Conservation (phyloP, 2,797 vertebrate genomes). For the Fratercula arctica region DNA sequence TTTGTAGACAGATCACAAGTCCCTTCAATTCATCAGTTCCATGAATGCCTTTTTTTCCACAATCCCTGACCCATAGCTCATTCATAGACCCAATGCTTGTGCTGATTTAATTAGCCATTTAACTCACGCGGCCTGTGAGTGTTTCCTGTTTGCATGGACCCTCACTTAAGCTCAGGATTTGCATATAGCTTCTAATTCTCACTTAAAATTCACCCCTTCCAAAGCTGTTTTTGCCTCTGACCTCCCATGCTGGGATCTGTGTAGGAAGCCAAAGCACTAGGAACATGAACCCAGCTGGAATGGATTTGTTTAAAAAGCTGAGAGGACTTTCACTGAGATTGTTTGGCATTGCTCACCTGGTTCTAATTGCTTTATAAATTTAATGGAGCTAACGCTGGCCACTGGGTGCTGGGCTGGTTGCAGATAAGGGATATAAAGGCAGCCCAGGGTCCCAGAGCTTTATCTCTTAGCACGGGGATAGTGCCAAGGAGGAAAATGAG, state of each 20-base stretch:
- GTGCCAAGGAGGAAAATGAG: neutral
- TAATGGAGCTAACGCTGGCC: neutral
- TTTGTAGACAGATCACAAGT: constrained; percentile 14
- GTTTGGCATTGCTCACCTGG: neutral
- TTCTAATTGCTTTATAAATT: constrained; percentile 27
- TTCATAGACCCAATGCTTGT: neutral
- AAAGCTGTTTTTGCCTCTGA: neutral
- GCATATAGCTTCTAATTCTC: constrained; percentile 14
- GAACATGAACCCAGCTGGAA: constrained; percentile 18
- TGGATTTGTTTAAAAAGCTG: constrained; percentile 38
- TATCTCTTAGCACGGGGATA: neutral
- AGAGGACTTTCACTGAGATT: neutral
- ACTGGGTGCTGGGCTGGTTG: neutral
- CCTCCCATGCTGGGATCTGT: neutral
- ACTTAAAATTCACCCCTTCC: neutral
- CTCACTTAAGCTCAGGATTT: constrained; percentile 6
- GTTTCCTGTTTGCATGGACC: neutral
- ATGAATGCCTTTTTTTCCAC: neutral
- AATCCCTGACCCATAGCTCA: constrained; percentile 7
- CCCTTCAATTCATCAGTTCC: constrained; percentile 31
- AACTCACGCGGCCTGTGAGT: neutral
- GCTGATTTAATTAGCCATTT: constrained; percentile 32
- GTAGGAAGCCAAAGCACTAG: neutral
- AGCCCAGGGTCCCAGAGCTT: rapidly evolving
- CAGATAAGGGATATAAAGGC: neutral